Base-by-base conservation (phyloP, 1,140 invertebrate species). In the Papilio dardanus region DNA sequence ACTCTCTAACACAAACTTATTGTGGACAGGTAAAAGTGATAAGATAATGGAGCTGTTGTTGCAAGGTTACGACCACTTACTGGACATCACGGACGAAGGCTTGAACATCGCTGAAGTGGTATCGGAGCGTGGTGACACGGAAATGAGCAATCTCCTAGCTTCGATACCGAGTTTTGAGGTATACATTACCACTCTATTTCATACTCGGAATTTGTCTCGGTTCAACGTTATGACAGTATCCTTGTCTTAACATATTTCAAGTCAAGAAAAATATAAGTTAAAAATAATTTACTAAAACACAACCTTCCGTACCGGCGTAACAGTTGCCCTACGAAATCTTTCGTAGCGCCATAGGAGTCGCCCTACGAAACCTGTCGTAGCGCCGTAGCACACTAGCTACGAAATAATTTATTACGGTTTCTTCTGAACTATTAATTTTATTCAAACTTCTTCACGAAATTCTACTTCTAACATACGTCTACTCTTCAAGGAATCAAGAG, bases 51-150 rank as follows among this genome's bases (percentile, higher is more conserved):
- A 97, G 79, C 90, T 98, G 10, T 83, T 98, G 3, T 81, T 97
- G 16, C 97, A 98, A 93, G 97, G 98, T 2, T 98, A 98, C 84
- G 97, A 98, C 86, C 97, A 98, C 79, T 96, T 98, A 42, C 85
- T 97, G n/a, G 97, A 97, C 80, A 93, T 97, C 0, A 93, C 95
- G 16, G 97, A 98, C 78, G 95, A 94, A 5, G 95, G 95, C 1
- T 93, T 94, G 1, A 93, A 95, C 21, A 97, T 98, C 75, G 86
- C 96, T 0, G 95, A 97, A 50, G 94, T 97, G 12, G 94, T 96
- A 0, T 89, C 94, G 0, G 94, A 96, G 76, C 94, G 96, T 46
- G 94, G 95, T 21, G 95, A 96, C 66, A 92, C 95, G 2, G 94
- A 95, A 12, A 96, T 96, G 16, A 94, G 95, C 0, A 94, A 95